Evolutionary conservation across 2,888 invertebrate genomes (phyloP).

Genomic region (Heteromyza rotundicornis): DNA sequence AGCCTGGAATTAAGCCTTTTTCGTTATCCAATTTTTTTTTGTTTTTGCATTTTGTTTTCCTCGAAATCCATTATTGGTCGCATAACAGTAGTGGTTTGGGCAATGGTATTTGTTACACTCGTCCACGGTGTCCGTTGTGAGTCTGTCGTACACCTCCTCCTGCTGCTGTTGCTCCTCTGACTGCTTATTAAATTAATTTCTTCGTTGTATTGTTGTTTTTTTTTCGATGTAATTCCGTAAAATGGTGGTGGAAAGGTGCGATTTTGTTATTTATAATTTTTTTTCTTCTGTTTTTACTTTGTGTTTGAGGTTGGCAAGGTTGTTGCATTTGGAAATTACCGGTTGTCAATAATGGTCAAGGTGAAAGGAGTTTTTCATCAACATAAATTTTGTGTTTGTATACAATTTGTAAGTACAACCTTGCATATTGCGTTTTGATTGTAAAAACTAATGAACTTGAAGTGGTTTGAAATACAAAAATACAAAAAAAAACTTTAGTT

Average conservation of each 20-base stretch:
- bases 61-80: constrained; percentile 13
- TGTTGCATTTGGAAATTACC: neutral
- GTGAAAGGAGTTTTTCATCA: constrained; percentile 14
- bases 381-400: neutral
- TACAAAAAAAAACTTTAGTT: too few relatives aligned
- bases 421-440: neutral
- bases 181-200: constrained; percentile 25
- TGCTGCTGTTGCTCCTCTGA: too few relatives aligned
- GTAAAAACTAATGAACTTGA: neutral
- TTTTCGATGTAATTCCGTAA: constrained; percentile 14
- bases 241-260: constrained; percentile 5
- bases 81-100: constrained; percentile 13
- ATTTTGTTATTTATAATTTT: neutral
- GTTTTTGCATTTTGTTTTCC: neutral
- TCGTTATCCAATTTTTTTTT: neutral
- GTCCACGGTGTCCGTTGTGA: neutral
- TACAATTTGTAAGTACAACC: neutral
- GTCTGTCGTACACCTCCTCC: too few relatives aligned
- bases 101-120: constrained; percentile 10
- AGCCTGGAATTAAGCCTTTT: neutral
- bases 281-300: constrained; percentile 1
- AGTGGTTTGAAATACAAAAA: too few relatives aligned
- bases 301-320: constrained; percentile 3
- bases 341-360: neutral
- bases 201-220: constrained; percentile 2